A percentile compares a stretch with the other conserved stretches of the same genome.
These are phyloP conservation scores for Hypomesus transpacificus DNA, from an alignment of 2,113 vertebrate species.

Conservation along the genomic window DNA sequence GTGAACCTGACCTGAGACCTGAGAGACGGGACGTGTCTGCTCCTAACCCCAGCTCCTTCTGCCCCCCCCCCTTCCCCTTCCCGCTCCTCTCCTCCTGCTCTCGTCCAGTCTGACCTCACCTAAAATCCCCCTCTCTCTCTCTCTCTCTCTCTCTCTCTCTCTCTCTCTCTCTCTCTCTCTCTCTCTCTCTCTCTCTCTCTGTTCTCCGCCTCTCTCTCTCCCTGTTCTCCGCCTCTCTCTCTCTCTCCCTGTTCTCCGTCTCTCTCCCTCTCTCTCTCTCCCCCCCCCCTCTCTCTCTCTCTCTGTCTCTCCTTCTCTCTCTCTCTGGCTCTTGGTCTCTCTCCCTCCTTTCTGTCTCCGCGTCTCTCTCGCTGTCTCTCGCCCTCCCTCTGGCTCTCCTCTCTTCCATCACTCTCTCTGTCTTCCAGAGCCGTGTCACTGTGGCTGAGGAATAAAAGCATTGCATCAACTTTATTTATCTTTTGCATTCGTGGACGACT, in stretches of 20 bases:
- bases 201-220: no score
- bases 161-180: no score
- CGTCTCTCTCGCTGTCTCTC: not conserved
- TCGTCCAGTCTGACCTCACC: not conserved
- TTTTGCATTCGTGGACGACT: not conserved
- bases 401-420: not conserved
- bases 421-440: not conserved
- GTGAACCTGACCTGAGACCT: no score
- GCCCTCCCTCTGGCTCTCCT: not conserved
- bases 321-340: not conserved
- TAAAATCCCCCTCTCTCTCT: no score
- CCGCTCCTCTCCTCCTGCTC: not conserved
- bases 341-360: not conserved
- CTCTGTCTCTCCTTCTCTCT: not conserved
- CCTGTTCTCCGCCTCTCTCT: no score
- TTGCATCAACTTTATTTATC: not conserved
- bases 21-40: no score
- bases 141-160: no score
- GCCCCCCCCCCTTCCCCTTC: not conserved
- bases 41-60: no score
- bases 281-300: not conserved
- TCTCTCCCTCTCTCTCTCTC: not conserved
- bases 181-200: no score
- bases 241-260: no score
- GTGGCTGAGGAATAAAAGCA: constrained; percentile 6